phyloP scores from a whole-genome alignment of 1,140 invertebrate species.

The Wiebesia pumilae region DNA sequence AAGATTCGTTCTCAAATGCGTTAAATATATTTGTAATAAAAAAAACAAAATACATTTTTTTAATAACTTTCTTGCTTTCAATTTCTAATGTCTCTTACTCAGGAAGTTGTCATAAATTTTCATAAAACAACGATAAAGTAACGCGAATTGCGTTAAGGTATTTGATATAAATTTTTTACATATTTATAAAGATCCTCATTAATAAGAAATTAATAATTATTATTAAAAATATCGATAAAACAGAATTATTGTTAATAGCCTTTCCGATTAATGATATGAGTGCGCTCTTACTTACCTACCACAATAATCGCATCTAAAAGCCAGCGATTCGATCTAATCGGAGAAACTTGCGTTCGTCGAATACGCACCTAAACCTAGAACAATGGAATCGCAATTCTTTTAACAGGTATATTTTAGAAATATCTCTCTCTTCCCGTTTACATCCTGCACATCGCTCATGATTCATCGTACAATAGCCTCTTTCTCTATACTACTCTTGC shows the following conservation, averaged over 20 bases:
- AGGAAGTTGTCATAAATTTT: no score
- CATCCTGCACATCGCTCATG: not conserved
- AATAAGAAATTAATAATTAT: not conserved
- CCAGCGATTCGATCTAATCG: not conserved
- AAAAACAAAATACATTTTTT: no score
- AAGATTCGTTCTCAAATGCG: no score
- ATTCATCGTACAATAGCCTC: slow-evolving; percentile 7
- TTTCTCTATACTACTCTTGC: not conserved
- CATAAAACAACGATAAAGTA: no score
- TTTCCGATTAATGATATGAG: not conserved
- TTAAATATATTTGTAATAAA: no score
- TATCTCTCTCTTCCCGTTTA: not conserved
- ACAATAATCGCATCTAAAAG: no score
- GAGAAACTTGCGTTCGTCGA: not conserved
- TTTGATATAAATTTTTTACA: no score
- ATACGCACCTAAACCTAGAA: not conserved
- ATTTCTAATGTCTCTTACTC: no score
- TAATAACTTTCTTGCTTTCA: no score
- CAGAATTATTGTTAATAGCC: not conserved
- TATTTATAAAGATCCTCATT: no score
- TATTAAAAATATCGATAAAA: not conserved
- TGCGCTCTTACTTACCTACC: not conserved
- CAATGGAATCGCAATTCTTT: not conserved
- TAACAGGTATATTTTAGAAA: not conserved
- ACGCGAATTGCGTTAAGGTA: no score